These are phyloP conservation scores for Ferdinandea cuprea DNA, from an alignment of 2,888 invertebrate species.

Conservation along the genomic window DNA sequence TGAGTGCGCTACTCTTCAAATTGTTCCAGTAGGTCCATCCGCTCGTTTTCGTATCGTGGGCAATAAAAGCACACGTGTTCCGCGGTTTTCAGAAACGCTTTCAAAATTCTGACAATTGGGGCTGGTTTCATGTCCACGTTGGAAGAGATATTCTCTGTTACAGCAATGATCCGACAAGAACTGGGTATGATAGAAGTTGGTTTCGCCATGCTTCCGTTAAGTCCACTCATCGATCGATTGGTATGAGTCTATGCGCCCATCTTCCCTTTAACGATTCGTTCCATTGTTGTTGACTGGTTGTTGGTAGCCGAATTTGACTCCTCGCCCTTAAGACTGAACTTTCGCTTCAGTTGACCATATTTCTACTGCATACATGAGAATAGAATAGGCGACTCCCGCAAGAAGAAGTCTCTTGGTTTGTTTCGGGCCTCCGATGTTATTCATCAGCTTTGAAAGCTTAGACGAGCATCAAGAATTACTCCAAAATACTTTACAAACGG, in stretches of 20 bases:
- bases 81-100: background rate
- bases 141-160: background rate
- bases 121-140: background rate
- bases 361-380: background rate
- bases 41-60: background rate
- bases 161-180: background rate
- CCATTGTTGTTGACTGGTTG: background rate
- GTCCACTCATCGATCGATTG: background rate
- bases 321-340: background rate
- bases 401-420: background rate
- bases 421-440: constrained; percentile 1
- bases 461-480: no score
- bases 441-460: constrained; percentile 7
- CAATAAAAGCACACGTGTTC: background rate
- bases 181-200: background rate
- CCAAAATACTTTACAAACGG: no score
- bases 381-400: background rate
- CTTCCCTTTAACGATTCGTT: constrained; percentile 4
- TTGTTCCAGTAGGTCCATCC: background rate
- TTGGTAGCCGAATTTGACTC: constrained; percentile 1
- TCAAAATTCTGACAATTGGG: background rate
- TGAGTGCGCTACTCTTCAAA: background rate
- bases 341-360: background rate
- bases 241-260: background rate
- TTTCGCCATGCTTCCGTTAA: background rate